These are phyloP conservation scores for Dasyurus viverrinus DNA, from an alignment of 2,113 vertebrate species.

Conservation along the genomic window DNA sequence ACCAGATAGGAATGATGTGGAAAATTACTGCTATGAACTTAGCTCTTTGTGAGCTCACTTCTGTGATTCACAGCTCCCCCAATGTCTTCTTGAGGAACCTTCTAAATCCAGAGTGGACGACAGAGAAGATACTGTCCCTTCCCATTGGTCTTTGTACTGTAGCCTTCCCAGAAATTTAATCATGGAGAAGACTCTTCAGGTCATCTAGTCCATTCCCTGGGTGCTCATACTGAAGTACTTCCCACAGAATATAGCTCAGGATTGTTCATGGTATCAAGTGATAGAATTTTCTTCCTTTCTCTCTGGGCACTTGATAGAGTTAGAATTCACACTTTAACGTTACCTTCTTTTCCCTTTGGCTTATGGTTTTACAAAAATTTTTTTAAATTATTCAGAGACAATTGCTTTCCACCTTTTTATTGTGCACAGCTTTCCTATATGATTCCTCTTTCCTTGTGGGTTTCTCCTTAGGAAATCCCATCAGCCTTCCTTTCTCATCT, in stretches of 20 bases:
- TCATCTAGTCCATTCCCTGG: neutral
- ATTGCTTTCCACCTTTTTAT: neutral
- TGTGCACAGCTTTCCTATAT: too few species aligned
- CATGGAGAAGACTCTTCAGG: neutral
- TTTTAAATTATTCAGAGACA: neutral
- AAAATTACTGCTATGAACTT: slow-evolving; percentile 28
- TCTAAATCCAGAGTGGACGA: neutral
- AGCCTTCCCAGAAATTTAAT: slow-evolving; percentile 31
- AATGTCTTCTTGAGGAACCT: neutral
- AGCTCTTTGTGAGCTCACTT: neutral
- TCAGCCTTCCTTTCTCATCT: neutral
- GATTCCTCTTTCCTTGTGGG: neutral
- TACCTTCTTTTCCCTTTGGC: neutral
- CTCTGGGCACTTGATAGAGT: slow-evolving; percentile 47
- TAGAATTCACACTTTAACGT: neutral
- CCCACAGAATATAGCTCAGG: slow-evolving; percentile 37
- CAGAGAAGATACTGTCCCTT: slow-evolving; percentile 6
- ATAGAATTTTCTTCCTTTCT: neutral
- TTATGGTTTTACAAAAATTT: neutral
- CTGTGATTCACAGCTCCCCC: neutral
- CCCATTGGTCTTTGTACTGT: neutral
- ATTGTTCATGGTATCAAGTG: neutral
- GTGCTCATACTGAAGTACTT: slow-evolving; percentile 11
- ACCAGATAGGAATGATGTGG: slow-evolving; percentile 5
- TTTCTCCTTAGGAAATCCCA: neutral